Evolutionary conservation across 2,888 invertebrate genomes (phyloP), one percentile per base, ranked within the genome.

Genomic region (Ethmia dodecea): DNA sequence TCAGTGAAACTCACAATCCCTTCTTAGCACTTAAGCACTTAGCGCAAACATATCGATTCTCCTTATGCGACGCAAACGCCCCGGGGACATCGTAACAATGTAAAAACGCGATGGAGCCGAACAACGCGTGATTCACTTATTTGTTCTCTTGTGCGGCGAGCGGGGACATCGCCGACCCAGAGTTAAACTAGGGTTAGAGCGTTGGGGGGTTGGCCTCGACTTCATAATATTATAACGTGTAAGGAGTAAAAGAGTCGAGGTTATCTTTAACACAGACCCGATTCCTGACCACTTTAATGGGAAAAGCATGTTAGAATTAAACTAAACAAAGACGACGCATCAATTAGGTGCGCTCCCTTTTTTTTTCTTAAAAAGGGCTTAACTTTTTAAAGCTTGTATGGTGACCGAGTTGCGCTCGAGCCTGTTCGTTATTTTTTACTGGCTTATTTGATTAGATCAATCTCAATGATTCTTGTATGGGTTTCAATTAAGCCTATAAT

Each of bases 271-370:
- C 69, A 73, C 73, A 67, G 61, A 61, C 66, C 67, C 75, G 78
- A 81, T 78, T 81, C 76, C 81, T 81, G 81, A 78, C 81, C 83
- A 81, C 76, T 84, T 84, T 87, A 87, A 87, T 87, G 86, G 86
- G 83, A 83, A 86, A 87, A 87, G 72, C 86, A 84, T 87, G 86
- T 87, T 83, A 81, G 86, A 87, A 86, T 86, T 86, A 84, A 86
- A 81, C 86, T 86, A 84, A 87, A 84, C 86, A 86, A 86, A 86
- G 86, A 80, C 83, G 81, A 86, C 83, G 86, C 86, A 87, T 87
- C 86, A 87, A 86, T 87, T 86, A 86, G 83, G 75, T 74, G 60
- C 69, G 67, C 61, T 63, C 72, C 57, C 70, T 72, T 79, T 70
- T 69, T 69, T 69, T 66, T 74, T 58, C 54, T 43, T 52, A 71